Evolutionary conservation across 2,113 vertebrate species (phyloP).

Genomic region (Aspiorhynchus laticeps): DNA sequence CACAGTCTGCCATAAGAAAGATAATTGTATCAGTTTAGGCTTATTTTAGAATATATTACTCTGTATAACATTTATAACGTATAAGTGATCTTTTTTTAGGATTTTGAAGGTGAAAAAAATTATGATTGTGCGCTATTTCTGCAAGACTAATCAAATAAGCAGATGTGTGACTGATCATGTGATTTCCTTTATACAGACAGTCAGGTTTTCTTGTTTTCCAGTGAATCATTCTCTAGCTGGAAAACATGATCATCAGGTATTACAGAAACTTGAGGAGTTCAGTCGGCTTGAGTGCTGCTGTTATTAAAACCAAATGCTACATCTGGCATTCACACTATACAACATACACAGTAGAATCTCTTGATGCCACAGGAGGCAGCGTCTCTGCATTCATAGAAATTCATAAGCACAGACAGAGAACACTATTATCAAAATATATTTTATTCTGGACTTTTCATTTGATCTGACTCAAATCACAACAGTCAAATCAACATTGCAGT

Average conservation of each 20-base stretch:
- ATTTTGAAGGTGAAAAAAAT: not conserved
- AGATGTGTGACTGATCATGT: not conserved
- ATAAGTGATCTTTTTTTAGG: too few relatives aligned
- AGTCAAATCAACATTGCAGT: constrained; percentile 95
- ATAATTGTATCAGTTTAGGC: too few relatives aligned
- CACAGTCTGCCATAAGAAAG: too few relatives aligned
- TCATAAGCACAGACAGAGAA: not conserved
- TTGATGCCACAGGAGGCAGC: not conserved
- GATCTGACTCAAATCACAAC: constrained; percentile 97
- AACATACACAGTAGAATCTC: not conserved
- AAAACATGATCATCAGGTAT: not conserved
- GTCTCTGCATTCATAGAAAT: not conserved
- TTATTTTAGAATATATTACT: too few relatives aligned
- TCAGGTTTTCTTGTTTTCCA: not conserved
- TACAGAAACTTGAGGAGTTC: not conserved
- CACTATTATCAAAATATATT: constrained; percentile 99
- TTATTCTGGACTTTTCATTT: constrained; percentile 98
- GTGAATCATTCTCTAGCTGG: not conserved
- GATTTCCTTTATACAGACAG: not conserved
- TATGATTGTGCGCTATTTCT: not conserved
- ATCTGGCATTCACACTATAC: not conserved
- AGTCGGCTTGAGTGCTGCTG: not conserved
- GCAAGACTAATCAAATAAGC: not conserved
- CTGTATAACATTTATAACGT: too few relatives aligned
- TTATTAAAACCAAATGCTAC: not conserved